Base-by-base conservation (phyloP, 2,888 invertebrate genomes). In the Crematogaster levior region DNA sequence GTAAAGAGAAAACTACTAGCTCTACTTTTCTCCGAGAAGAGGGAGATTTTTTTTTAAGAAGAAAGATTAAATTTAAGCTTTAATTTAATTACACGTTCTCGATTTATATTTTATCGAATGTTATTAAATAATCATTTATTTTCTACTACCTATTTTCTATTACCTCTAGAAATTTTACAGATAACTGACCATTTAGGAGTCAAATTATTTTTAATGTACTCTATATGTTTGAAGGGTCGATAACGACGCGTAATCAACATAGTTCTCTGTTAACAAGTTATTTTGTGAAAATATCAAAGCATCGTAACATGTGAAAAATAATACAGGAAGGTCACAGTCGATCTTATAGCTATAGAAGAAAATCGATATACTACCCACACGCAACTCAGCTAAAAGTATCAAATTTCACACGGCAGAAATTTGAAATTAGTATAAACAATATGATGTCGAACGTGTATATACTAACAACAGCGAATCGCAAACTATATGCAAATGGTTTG, bases 401-500 rank as follows among this genome's bases (percentile, higher is more conserved):
- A 24, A 65, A 63, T 79, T 79, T 24, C n/a, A 34, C 65, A 37
- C 72, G 60, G 74, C 43, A 70, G 51, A 65, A 68, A 79, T 81
- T 53, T n/a, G 56, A 68, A 84, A 89, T 88, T 89, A 89, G 82
- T 86, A 84, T 74, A 86, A 84, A 88, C 83, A 88, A 84, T 77
- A 7, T 15, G 68, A 73, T 56, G 34, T 46, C 40, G n/a, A 4
- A 46, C 18, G 21, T 21, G 61, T 9, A 40, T 77, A 65, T 58
- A 53, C 53, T 58, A 21, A 51, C 65, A 79, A 86, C 75, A 84
- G 89, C 85, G 81, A 81, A 81, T 83, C 61, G 73, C 83, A 85
- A 88, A 90, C 90, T 91, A 91, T 86, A 84, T 72, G 82, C 75
- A 85, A 89, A 86, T 84, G 86, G 84, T 82, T 74, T 84, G 84